Base-by-base conservation (phyloP, 1,140 invertebrate species). In the Portunus trituberculatus region DNA sequence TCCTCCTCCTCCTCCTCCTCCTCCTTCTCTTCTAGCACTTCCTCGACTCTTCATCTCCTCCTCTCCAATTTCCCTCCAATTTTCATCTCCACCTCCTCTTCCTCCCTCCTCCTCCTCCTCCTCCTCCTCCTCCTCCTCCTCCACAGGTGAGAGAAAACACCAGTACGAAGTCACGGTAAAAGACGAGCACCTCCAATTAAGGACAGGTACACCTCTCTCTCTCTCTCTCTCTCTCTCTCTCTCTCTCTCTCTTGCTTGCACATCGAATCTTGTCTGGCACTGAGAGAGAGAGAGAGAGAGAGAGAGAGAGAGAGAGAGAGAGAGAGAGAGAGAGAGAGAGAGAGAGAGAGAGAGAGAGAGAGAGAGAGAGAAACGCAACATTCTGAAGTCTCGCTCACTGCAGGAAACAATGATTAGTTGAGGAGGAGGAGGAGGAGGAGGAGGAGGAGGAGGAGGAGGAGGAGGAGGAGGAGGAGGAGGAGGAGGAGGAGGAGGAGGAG, bases 191-290 rank as follows among this genome's bases (percentile, higher is more conserved):
- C 28, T 84, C 0, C 31, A 84, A 25, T 32, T 32, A 12, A 20
- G 8, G 12, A 25, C 83, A 25, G 10, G 12, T 29, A 29, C 83
- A 12, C n/a, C n/a, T 2, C 4, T 12, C 31, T n/a, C n/a, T n/a
- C n/a, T 12, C n/a, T 12, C 83, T 32, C 29, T 32, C 31, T n/a
- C 31, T 84, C 83, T 29, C 83, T 84, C 31, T 32, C n/a, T 84
- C 83, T 32, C 83, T 84, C 83, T 84, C 83, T 84, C 83, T 84
- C 83, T 84, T 28, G 10, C 83, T 84, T n/a, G 1, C 83, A 20
- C 83, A 20, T 25, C n/a, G 12, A 20, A 4, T 84, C 83, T 2
- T 59, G 10, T 10, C 52, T 16, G 52, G 0, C 20, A 59, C 1
- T 2, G 39, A 39, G 39, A 39, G 39, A 39, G 39, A 39, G 39